These are phyloP conservation scores for Intellagama lesueurii DNA, from an alignment of 2,797 vertebrate species.

Conservation along the genomic window DNA sequence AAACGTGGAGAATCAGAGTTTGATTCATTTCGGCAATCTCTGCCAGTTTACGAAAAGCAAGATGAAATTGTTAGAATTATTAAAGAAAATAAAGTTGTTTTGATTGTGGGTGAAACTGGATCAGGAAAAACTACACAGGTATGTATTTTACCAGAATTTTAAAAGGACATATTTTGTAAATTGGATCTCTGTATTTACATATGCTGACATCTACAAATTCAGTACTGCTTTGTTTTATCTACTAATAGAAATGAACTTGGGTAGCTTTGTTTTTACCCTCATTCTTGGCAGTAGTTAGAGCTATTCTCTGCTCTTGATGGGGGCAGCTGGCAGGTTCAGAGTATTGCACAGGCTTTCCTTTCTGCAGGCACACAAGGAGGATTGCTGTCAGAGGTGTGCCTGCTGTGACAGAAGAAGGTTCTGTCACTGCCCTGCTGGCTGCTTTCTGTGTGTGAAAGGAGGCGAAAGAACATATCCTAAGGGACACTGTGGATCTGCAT, in stretches of 20 bases:
- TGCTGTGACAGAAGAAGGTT: not conserved
- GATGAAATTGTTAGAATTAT: slow-evolving; percentile 90
- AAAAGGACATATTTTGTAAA: not conserved
- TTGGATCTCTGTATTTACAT: not conserved
- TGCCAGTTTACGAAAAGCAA: slow-evolving; percentile 88
- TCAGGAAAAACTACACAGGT: slow-evolving; percentile 98
- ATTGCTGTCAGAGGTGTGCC: not conserved
- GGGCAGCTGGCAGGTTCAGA: not conserved
- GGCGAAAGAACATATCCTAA: not conserved
- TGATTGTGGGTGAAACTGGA: slow-evolving; percentile 94
- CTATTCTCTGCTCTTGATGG: not conserved
- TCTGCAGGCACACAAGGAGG: not conserved
- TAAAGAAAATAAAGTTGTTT: slow-evolving; percentile 88
- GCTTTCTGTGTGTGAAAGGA: not conserved
- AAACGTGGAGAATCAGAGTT: slow-evolving; percentile 86
- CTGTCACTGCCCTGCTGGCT: not conserved
- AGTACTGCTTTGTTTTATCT: not conserved
- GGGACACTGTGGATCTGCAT: not conserved
- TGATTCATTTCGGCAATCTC: slow-evolving; percentile 86
- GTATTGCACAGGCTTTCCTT: not conserved
- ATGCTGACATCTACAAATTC: not conserved
- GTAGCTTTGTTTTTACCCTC: not conserved
- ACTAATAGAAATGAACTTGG: not conserved
- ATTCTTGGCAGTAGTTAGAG: not conserved
- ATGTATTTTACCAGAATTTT: slow-evolving; percentile 55